Conservation (phyloP, 1,140 invertebrate genomes). For the Bombus huntii region DNA sequence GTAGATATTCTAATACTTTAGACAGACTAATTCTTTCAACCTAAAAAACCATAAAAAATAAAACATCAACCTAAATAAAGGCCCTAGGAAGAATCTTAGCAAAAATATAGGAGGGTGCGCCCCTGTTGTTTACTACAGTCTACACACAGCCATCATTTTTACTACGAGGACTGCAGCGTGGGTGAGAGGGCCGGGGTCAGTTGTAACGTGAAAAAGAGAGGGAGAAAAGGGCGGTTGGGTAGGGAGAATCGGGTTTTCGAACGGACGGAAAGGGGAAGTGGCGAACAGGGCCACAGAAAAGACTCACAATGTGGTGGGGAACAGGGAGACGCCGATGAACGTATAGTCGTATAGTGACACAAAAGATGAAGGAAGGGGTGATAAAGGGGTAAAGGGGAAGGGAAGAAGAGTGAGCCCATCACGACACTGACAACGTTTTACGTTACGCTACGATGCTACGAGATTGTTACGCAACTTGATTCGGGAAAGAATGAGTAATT, state of each 20-base stretch:
- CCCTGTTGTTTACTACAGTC: slow-evolving; percentile 65
- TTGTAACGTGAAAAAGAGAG: slow-evolving; percentile 52
- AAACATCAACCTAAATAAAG: neutral
- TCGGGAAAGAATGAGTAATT: slow-evolving; percentile 68
- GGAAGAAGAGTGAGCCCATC: slow-evolving; percentile 21
- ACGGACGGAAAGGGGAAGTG: slow-evolving; percentile 61
- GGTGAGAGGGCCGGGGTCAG: slow-evolving; percentile 77
- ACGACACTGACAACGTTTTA: slow-evolving; percentile 72
- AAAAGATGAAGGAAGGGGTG: slow-evolving; percentile 40
- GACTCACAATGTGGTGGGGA: slow-evolving; percentile 24
- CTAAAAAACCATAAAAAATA: too few species aligned
- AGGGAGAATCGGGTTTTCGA: slow-evolving; percentile 50
- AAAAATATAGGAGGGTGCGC: slow-evolving; percentile 28
- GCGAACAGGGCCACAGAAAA: slow-evolving; percentile 48
- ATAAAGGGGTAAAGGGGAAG: slow-evolving; percentile 30
- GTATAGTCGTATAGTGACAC: slow-evolving; percentile 20
- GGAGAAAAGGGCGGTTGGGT: slow-evolving; percentile 5
- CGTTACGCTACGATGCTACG: slow-evolving; percentile 76
- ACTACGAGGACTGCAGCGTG: slow-evolving; percentile 76
- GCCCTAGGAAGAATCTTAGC: fast-evolving
- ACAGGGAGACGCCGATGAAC: neutral
- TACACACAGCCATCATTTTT: slow-evolving; percentile 75
- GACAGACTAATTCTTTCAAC: too few species aligned
- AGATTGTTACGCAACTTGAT: slow-evolving; percentile 73
- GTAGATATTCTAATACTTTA: too few species aligned